These are phyloP conservation scores for Melanerpes formicivorus DNA, from an alignment of 2,113 vertebrate genomes.

Conservation along the genomic window DNA sequence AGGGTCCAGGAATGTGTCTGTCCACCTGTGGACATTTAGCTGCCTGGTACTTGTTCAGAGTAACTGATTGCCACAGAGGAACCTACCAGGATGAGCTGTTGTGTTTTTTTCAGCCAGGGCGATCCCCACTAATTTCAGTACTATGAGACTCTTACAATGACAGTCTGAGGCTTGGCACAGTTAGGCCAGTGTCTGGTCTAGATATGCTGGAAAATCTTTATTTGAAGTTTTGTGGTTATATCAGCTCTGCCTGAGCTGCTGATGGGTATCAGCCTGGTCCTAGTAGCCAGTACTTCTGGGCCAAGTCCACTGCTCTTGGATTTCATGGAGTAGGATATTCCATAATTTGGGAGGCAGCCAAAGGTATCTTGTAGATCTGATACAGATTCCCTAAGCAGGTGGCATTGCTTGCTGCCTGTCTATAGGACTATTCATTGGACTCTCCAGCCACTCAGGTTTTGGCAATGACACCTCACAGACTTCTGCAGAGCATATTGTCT, in stretches of 20 bases:
- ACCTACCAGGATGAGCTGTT: not conserved
- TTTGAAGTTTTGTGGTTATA: not conserved
- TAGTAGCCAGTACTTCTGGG: not conserved
- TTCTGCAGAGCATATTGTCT: not conserved
- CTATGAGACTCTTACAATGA: accelerated
- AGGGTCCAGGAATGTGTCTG: not conserved
- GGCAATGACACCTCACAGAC: not conserved
- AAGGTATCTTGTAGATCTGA: not conserved
- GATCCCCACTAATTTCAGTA: not conserved
- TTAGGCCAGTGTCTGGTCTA: not conserved
- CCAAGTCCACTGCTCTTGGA: accelerated
- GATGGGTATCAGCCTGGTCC: not conserved
- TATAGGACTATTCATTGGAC: accelerated
- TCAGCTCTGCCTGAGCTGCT: not conserved
- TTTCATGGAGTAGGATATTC: not conserved
- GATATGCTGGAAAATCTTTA: not conserved
- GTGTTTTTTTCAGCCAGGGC: not conserved
- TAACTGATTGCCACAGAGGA: accelerated
- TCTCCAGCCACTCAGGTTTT: not conserved
- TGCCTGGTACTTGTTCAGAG: not conserved
- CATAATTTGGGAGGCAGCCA: not conserved
- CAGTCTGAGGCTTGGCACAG: not conserved
- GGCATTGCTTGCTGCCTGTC: not conserved
- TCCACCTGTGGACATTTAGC: not conserved
- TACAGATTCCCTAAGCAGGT: not conserved